Evolutionary conservation across 2,888 invertebrate species (phyloP).

Genomic region (Andrena trimmerana): DNA sequence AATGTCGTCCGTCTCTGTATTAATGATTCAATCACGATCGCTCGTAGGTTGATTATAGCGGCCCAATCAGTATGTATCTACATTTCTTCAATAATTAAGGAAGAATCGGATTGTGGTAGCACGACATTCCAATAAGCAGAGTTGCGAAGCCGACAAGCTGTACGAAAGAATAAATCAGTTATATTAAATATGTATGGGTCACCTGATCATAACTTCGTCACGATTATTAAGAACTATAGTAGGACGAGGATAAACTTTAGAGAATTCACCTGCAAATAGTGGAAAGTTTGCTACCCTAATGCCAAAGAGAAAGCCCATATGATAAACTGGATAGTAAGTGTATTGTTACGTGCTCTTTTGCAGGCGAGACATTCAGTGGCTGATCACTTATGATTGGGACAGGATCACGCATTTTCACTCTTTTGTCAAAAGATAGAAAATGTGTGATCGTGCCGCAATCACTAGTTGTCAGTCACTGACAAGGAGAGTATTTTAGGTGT

Average conservation of each 20-base stretch:
- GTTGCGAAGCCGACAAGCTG: constrained; percentile 91
- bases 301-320: constrained; percentile 94
- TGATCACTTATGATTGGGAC: no score
- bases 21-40: constrained; percentile 79
- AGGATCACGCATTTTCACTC: no score
- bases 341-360: no score
- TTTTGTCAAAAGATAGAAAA: no score
- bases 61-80: constrained; percentile 64
- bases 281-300: constrained; percentile 92
- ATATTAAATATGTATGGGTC: not conserved
- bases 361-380: no score
- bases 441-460: no score
- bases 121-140: constrained; percentile 92
- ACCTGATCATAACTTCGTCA: not conserved
- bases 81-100: constrained; percentile 80
- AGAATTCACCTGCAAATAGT: constrained; percentile 89
- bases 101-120: constrained; percentile 90
- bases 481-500: no score
- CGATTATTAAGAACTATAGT: not conserved
- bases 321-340: constrained; percentile 85
- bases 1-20: constrained; percentile 79
- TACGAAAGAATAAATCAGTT: constrained; percentile 10
- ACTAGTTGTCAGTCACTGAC: no score
- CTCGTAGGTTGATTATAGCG: constrained; percentile 75
- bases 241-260: not conserved